A percentile compares a stretch with the other conserved stretches of the same genome.
Conservation (phyloP, 2,113 vertebrate genomes). For the Neolamprologus kungweensis region DNA sequence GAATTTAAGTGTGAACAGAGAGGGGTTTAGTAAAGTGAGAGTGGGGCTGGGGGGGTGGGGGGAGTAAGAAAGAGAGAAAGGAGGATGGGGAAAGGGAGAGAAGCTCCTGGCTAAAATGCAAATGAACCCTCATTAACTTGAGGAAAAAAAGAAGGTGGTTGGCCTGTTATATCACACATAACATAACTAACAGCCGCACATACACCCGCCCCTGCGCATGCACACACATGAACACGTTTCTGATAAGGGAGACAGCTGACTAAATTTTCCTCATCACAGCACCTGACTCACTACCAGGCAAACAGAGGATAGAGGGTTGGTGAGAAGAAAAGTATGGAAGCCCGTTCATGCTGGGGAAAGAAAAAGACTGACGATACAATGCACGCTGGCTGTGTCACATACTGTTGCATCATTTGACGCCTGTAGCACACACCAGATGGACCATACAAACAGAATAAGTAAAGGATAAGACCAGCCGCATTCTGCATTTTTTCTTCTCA, state of each 20-base stretch:
- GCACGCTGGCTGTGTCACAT: not conserved
- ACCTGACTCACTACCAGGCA: constrained; percentile 44
- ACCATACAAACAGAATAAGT: not conserved
- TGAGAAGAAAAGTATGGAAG: not conserved
- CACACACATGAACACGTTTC: not conserved
- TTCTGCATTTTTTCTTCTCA: not conserved
- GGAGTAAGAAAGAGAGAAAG: constrained; percentile 19
- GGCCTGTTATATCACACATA: constrained; percentile 62
- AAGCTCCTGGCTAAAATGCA: constrained; percentile 69
- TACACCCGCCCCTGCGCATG: not conserved
- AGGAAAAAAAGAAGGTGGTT: constrained; percentile 56
- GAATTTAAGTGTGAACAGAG: constrained; percentile 70
- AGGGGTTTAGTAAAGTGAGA: constrained; percentile 63
- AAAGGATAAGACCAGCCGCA: not conserved
- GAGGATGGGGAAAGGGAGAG: not conserved
- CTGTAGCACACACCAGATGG: not conserved
- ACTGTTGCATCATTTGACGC: not conserved
- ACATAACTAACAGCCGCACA: constrained; percentile 45
- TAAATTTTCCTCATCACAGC: constrained; percentile 29
- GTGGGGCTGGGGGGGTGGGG: constrained; percentile 10
- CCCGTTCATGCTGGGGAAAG: not conserved
- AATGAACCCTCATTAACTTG: constrained; percentile 69
- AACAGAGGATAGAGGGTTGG: not conserved
- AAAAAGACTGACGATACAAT: not conserved
- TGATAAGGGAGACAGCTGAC: constrained; percentile 49